Evolutionary conservation across 2,797 vertebrate genomes (phyloP).

Genomic region (Diplodus puntazzo): DNA sequence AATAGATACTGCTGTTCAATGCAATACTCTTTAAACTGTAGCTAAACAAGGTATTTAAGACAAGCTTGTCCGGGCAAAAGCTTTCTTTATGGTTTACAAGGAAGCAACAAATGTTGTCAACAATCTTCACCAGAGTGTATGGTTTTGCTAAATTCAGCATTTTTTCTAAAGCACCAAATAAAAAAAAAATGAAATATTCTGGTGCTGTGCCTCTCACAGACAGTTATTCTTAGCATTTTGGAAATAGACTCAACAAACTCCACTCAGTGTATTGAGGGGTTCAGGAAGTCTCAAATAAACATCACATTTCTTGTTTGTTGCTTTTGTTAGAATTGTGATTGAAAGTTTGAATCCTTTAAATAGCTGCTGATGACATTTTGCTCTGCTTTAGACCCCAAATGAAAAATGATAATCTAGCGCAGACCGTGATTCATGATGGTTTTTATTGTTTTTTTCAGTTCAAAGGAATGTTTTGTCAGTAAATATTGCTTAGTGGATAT

Average conservation of each 20-base stretch:
- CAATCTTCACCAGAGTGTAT: conserved; percentile 30
- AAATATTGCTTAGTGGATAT: background rate
- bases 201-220: background rate
- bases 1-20: conserved; percentile 23
- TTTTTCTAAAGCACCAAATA: conserved; percentile 2
- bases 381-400: background rate
- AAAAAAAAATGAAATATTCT: conserved; percentile 25
- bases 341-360: background rate
- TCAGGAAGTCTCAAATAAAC: background rate
- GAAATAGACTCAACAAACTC: background rate
- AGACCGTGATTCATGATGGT: background rate
- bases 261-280: background rate
- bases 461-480: background rate
- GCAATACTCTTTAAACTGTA: conserved; percentile 58
- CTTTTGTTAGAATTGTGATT: background rate
- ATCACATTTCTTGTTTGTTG: background rate
- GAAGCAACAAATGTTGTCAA: conserved; percentile 38
- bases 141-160: conserved; percentile 30
- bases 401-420: background rate
- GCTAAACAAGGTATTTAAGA: conserved; percentile 47
- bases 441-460: conserved; percentile 8
- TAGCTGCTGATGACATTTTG: background rate
- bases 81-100: conserved; percentile 36
- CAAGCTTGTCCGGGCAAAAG: conserved; percentile 49
- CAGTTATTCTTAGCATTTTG: background rate